Percentiles rank a stretch among this genome's conserved stretches.
These are phyloP conservation scores for Coptotermes formosanus DNA, from an alignment of 1,140 invertebrate species.

Conservation along the genomic window DNA sequence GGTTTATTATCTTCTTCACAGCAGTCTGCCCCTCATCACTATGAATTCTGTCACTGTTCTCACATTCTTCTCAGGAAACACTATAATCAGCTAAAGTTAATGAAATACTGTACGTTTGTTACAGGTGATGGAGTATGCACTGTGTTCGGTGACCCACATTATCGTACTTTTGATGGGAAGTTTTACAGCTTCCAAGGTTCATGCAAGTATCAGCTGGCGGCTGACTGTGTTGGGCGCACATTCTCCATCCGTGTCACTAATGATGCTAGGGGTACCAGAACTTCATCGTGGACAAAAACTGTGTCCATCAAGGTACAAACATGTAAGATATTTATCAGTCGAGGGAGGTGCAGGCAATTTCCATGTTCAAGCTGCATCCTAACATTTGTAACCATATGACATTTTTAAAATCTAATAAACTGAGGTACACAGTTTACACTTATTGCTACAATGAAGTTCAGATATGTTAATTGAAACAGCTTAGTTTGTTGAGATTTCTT, in stretches of 20 bases:
- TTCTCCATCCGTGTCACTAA: constrained; percentile 90
- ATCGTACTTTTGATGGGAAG: constrained; percentile 89
- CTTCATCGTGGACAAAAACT: constrained; percentile 85
- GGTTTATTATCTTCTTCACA: too few species aligned
- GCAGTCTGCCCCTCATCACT: too few species aligned
- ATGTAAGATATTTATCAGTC: background rate
- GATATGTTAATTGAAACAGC: too few species aligned
- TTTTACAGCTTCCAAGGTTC: constrained; percentile 89
- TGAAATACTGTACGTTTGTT: constrained; percentile 38
- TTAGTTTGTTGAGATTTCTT: too few species aligned
- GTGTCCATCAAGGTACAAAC: constrained; percentile 67
- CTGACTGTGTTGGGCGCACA: constrained; percentile 74
- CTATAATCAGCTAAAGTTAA: too few species aligned
- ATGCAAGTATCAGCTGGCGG: constrained; percentile 83
- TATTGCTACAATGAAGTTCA: too few species aligned
- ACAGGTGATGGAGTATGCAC: constrained; percentile 82
- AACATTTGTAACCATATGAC: too few species aligned
- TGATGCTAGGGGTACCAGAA: constrained; percentile 71
- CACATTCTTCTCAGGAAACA: too few species aligned
- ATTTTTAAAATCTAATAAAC: too few species aligned
- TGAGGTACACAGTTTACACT: too few species aligned
- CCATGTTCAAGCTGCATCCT: background rate
- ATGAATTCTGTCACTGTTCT: too few species aligned
- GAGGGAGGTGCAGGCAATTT: background rate
- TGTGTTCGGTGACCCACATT: constrained; percentile 91